Percentiles rank a stretch among this genome's conserved stretches.
Conservation (phyloP, 2,113 vertebrate genomes). For the Apteryx owenii region DNA sequence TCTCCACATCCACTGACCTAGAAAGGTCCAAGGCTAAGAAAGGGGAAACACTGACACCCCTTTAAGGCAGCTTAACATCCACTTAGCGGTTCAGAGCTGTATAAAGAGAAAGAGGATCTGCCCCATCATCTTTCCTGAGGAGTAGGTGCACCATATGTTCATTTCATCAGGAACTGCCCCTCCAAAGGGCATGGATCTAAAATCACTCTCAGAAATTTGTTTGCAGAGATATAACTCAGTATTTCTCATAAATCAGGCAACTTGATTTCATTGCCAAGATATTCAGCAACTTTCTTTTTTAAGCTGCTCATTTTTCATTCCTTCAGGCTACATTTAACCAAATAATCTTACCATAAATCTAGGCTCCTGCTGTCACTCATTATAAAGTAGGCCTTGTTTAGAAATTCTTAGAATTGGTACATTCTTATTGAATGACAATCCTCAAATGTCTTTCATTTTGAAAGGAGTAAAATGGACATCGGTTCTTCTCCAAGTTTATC, state of each 20-base stretch:
- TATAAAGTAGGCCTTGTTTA: slow-evolving; percentile 43
- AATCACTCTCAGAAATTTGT: slow-evolving; percentile 43
- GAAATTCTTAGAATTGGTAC: slow-evolving; percentile 40
- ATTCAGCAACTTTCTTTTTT: slow-evolving; percentile 47
- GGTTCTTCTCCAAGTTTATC: slow-evolving; percentile 81
- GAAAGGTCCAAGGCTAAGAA: not conserved
- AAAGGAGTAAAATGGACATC: slow-evolving; percentile 70
- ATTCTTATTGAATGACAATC: slow-evolving; percentile 72
- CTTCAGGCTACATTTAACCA: slow-evolving; percentile 38
- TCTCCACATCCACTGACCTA: not conserved
- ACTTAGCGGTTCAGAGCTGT: not conserved
- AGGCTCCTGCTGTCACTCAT: slow-evolving; percentile 27
- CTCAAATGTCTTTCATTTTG: slow-evolving; percentile 56
- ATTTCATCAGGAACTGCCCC: slow-evolving; percentile 30
- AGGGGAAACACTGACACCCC: not conserved
- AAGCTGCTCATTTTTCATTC: slow-evolving; percentile 40
- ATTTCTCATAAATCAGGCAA: slow-evolving; percentile 70
- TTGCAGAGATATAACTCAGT: slow-evolving; percentile 66
- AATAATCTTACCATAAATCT: slow-evolving; percentile 46
- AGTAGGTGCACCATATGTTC: not conserved
- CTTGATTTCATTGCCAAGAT: slow-evolving; percentile 65
- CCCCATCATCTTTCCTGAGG: not conserved
- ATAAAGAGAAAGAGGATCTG: not conserved
- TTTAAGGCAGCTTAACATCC: not conserved
- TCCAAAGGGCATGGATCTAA: slow-evolving; percentile 35